phyloP scores from a whole-genome alignment of 2,797 vertebrate species.

The Tragopan temminckii region DNA sequence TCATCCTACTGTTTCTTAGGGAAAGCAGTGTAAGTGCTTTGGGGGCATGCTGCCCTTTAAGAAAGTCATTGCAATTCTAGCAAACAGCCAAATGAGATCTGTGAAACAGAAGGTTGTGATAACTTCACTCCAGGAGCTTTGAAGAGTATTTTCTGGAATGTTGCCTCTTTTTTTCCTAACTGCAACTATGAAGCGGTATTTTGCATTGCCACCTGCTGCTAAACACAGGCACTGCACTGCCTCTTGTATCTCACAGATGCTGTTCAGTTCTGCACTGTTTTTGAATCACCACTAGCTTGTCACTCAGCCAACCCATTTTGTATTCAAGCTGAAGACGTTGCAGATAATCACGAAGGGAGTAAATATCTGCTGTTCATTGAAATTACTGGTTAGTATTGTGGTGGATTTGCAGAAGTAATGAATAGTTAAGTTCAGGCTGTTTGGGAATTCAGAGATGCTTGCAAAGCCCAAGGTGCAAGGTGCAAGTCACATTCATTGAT shows the following conservation, averaged over 20 bases:
- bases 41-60: not conserved
- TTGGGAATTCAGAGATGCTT: not conserved
- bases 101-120: conserved; percentile 7
- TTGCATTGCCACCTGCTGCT: conserved; percentile 79
- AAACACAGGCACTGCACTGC: conserved; percentile 8
- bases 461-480: not conserved
- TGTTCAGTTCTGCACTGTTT: not conserved
- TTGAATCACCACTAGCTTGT: not conserved
- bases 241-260: not conserved
- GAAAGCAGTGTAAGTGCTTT: not conserved
- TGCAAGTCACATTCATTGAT: fast-evolving
- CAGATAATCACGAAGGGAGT: not conserved
- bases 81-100: conserved; percentile 9
- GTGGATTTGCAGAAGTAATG: not conserved
- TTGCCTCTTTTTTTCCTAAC: not conserved
- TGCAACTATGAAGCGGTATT: not conserved
- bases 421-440: not conserved
- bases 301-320: not conserved
- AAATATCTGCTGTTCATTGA: not conserved
- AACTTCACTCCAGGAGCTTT: conserved; percentile 25
- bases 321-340: not conserved
- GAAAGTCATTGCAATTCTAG: not conserved
- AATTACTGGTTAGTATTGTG: not conserved
- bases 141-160: conserved; percentile 59
- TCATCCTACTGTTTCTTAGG: not conserved